A percentile compares a stretch with the other conserved stretches of the same genome.
These are phyloP conservation scores for Lonchura striata DNA, from an alignment of 2,113 vertebrate genomes.

Conservation along the genomic window DNA sequence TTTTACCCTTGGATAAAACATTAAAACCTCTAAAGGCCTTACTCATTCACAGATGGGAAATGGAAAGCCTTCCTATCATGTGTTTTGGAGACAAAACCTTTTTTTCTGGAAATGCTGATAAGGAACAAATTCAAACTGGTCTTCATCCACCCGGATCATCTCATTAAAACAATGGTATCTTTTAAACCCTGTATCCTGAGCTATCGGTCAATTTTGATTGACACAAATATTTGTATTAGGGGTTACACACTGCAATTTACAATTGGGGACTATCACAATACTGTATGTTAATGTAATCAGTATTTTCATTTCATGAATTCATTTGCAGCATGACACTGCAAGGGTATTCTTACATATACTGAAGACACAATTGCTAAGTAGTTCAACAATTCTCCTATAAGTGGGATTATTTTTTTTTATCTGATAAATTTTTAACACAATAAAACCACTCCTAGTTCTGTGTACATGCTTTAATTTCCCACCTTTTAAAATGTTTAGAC, in stretches of 20 bases:
- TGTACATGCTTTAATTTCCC: slow-evolving; percentile 39
- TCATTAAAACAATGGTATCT: slow-evolving; percentile 61
- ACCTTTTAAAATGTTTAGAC: slow-evolving; percentile 60
- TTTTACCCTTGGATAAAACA: slow-evolving; percentile 35
- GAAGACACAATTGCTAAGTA: slow-evolving; percentile 46
- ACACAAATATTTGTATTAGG: slow-evolving; percentile 73
- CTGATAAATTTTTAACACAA: slow-evolving; percentile 52
- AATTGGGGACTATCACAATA: slow-evolving; percentile 61
- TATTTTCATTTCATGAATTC: slow-evolving; percentile 66
- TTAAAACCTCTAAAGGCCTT: slow-evolving; percentile 32
- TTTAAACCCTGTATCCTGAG: slow-evolving; percentile 26
- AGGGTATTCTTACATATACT: slow-evolving; percentile 55
- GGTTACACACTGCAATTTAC: slow-evolving; percentile 65
- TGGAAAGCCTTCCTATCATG: slow-evolving; percentile 32
- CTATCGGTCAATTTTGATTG: slow-evolving; percentile 69
- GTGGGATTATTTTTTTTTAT: slow-evolving; percentile 37
- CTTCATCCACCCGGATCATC: slow-evolving; percentile 15
- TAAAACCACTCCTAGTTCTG: slow-evolving; percentile 45
- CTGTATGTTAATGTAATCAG: slow-evolving; percentile 74
- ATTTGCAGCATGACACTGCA: slow-evolving; percentile 64
- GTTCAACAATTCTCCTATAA: slow-evolving; percentile 61
- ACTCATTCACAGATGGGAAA: slow-evolving; percentile 25
- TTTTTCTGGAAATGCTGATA: slow-evolving; percentile 63
- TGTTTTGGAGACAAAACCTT: slow-evolving; percentile 50
- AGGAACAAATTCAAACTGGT: slow-evolving; percentile 57